A percentile compares a stretch with the other conserved stretches of the same genome.
phyloP scores from a whole-genome alignment of 2,797 vertebrate species.

The Rhyacichthys aspro region DNA sequence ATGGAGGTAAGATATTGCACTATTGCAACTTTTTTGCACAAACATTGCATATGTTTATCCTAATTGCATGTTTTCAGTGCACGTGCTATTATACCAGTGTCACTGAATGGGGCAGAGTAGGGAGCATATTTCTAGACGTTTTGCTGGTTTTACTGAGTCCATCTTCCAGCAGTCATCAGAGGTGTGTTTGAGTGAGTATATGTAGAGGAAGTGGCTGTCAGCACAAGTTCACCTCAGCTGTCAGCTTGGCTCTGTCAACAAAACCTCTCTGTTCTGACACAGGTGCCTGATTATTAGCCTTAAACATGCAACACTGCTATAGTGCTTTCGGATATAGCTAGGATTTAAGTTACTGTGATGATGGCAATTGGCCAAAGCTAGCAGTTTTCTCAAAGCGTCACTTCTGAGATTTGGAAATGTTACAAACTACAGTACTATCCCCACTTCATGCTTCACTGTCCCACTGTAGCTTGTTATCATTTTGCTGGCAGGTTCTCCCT shows the following conservation, averaged over 20 bases:
- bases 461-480: conserved; percentile 54
- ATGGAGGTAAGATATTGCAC: conserved; percentile 49
- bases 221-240: conserved; percentile 61
- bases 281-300: conserved; percentile 64
- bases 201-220: conserved; percentile 73
- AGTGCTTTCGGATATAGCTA: conserved; percentile 33
- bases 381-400: not conserved
- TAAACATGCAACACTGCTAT: conserved; percentile 58
- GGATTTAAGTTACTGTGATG: conserved; percentile 33
- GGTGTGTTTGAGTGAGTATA: conserved; percentile 57
- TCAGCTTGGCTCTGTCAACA: conserved; percentile 69
- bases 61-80: conserved; percentile 3
- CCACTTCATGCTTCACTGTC: conserved; percentile 32
- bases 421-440: conserved; percentile 16
- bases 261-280: conserved; percentile 63
- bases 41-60: conserved; percentile 20
- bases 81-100: not conserved
- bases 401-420: conserved; percentile 12
- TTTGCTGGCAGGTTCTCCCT: conserved; percentile 56
- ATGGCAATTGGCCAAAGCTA: conserved; percentile 17
- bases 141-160: conserved; percentile 30
- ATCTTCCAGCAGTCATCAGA: conserved; percentile 49
- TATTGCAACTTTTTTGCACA: conserved; percentile 47
- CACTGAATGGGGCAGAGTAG: no score
- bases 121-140: conserved; percentile 26